Conservation (phyloP, 2,888 invertebrate species). For the Epinotia ramella region DNA sequence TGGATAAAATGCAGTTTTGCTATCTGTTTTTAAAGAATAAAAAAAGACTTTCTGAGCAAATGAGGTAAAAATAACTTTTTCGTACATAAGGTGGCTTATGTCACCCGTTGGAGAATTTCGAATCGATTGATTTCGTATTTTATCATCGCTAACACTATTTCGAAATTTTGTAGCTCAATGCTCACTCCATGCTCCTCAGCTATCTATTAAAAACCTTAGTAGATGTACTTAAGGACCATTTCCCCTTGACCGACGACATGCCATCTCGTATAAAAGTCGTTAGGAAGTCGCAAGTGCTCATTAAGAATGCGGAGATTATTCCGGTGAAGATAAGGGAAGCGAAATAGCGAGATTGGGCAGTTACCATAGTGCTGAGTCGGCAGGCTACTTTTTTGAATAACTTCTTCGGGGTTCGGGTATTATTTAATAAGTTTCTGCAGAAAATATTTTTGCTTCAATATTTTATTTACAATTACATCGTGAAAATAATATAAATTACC, state of each 20-base stretch:
- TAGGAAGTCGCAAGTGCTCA: constrained; percentile 22
- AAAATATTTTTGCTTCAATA: no score
- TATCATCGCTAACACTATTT: not conserved
- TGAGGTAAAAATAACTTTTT: no score
- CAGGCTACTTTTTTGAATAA: constrained; percentile 49
- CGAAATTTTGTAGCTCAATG: constrained; percentile 45
- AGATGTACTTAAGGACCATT: constrained; percentile 45
- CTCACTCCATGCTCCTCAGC: constrained; percentile 47
- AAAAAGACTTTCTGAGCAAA: no score
- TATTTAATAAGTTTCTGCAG: not conserved
- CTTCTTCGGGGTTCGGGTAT: constrained; percentile 48
- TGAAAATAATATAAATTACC: no score
- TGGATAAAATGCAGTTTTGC: no score
- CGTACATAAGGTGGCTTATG: no score
- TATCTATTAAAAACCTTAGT: constrained; percentile 47
- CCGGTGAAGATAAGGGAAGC: constrained; percentile 29
- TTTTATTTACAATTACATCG: no score
- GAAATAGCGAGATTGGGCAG: constrained; percentile 45
- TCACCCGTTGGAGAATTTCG: no score
- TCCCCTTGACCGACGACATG: constrained; percentile 22
- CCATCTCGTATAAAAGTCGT: constrained; percentile 28
- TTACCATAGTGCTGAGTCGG: constrained; percentile 48
- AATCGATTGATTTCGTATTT: no score
- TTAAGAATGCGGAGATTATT: constrained; percentile 17
- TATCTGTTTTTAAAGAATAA: no score